These are phyloP conservation scores for Crossoptilon crossoptilon DNA, from an alignment of 2,797 vertebrate genomes.

Conservation along the genomic window DNA sequence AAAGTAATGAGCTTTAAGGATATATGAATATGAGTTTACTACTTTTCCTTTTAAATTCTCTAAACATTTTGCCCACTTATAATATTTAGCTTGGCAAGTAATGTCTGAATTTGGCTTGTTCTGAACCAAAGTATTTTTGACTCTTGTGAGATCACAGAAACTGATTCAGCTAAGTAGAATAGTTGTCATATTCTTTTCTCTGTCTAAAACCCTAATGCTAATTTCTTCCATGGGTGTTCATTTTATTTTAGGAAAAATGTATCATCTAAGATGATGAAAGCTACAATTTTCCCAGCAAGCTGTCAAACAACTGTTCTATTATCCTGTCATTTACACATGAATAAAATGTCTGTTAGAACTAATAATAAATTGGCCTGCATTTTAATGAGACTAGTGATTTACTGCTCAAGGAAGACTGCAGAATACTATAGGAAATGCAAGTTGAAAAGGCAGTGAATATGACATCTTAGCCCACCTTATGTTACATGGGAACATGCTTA, in stretches of 20 bases:
- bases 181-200: slow-evolving; percentile 40
- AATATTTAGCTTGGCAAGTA: neutral
- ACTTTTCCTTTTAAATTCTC: neutral
- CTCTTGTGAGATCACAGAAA: slow-evolving; percentile 29
- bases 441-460: neutral
- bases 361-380: slow-evolving; percentile 67
- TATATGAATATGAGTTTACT: neutral
- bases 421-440: slow-evolving; percentile 10
- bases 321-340: slow-evolving; percentile 68
- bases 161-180: slow-evolving; percentile 4
- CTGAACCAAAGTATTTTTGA: slow-evolving; percentile 43
- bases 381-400: slow-evolving; percentile 24
- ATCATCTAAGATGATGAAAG: slow-evolving; percentile 66
- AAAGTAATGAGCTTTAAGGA: neutral
- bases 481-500: neutral
- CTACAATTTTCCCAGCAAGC: slow-evolving; percentile 68
- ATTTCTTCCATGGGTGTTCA: slow-evolving; percentile 38
- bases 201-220: slow-evolving; percentile 19
- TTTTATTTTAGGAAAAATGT: slow-evolving; percentile 72
- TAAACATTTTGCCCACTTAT: neutral
- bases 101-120: slow-evolving; percentile 24
- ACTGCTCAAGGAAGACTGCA: slow-evolving; percentile 26
- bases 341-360: slow-evolving; percentile 67
- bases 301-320: slow-evolving; percentile 71
- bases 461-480: neutral